Conservation (phyloP, 2,113 vertebrate genomes). For the Parus major region DNA sequence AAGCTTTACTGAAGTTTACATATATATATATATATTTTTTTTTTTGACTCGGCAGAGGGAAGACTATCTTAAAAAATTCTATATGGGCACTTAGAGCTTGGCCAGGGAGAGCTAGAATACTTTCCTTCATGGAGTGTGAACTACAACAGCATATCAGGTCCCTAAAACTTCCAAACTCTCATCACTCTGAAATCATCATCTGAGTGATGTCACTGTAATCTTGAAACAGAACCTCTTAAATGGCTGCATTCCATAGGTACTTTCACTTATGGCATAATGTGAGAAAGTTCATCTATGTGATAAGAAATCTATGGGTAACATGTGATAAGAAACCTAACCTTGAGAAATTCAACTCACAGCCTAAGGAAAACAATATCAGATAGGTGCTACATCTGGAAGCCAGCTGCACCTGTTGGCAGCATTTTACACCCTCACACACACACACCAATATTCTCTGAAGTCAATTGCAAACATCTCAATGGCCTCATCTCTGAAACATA, state of each 20-base stretch:
- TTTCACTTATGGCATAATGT: neutral
- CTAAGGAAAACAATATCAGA: neutral
- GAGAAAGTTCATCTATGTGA: neutral
- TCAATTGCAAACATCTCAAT: neutral
- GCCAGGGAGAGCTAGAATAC: neutral
- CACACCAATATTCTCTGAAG: neutral
- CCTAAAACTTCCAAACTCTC: neutral
- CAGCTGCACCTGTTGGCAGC: neutral
- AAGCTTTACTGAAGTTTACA: neutral
- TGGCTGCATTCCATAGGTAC: neutral
- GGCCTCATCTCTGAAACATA: neutral
- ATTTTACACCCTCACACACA: neutral
- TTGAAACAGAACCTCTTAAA: neutral
- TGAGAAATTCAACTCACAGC: neutral
- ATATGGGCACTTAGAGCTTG: neutral
- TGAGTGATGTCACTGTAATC: neutral
- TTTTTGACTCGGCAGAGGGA: neutral
- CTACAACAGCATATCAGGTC: neutral
- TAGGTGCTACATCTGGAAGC: neutral
- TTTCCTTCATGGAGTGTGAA: neutral
- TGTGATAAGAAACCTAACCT: neutral
- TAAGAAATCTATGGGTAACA: neutral
- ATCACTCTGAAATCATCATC: neutral
- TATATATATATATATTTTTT: too few relatives aligned
- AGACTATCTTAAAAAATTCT: neutral